Percentiles rank a stretch among this genome's conserved stretches.
Conservation (phyloP, 2,888 invertebrate genomes). For the Pantelozetes paolii region DNA sequence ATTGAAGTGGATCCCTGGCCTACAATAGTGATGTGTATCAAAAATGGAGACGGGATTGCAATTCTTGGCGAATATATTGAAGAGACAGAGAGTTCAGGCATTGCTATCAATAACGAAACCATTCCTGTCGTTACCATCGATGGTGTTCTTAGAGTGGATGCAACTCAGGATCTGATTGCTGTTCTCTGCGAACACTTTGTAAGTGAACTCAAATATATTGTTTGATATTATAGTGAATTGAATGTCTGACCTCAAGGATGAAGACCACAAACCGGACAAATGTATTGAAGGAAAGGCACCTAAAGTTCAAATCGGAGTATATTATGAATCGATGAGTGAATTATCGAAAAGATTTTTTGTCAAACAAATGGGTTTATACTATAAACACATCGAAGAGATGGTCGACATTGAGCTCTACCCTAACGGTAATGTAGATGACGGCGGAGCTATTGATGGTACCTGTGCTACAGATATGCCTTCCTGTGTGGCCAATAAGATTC, state of each 20-base stretch:
- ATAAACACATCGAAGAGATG: constrained; percentile 38
- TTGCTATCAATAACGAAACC: not conserved
- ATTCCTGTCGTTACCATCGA: constrained; percentile 34
- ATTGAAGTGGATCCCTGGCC: constrained; percentile 36
- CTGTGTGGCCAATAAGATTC: constrained; percentile 38
- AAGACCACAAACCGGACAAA: constrained; percentile 35
- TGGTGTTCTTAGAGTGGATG: not conserved
- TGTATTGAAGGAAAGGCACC: constrained; percentile 12
- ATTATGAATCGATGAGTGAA: constrained; percentile 40
- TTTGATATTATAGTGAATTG: too few relatives aligned
- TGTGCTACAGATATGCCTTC: not conserved
- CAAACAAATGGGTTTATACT: constrained; percentile 29
- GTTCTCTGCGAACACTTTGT: constrained; percentile 28
- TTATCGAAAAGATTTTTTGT: constrained; percentile 33
- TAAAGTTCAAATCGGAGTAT: constrained; percentile 29
- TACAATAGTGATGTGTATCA: constrained; percentile 7
- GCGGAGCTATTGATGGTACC: constrained; percentile 17
- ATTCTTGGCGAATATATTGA: constrained; percentile 6
- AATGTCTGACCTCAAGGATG: too few relatives aligned
- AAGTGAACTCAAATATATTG: not conserved
- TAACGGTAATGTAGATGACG: constrained; percentile 37
- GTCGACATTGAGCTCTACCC: constrained; percentile 35
- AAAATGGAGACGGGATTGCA: not conserved
- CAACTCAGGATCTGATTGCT: not conserved
- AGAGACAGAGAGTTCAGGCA: constrained; percentile 3